phyloP scores from a whole-genome alignment of 2,113 vertebrate genomes.

The Toxotes chatareus region DNA sequence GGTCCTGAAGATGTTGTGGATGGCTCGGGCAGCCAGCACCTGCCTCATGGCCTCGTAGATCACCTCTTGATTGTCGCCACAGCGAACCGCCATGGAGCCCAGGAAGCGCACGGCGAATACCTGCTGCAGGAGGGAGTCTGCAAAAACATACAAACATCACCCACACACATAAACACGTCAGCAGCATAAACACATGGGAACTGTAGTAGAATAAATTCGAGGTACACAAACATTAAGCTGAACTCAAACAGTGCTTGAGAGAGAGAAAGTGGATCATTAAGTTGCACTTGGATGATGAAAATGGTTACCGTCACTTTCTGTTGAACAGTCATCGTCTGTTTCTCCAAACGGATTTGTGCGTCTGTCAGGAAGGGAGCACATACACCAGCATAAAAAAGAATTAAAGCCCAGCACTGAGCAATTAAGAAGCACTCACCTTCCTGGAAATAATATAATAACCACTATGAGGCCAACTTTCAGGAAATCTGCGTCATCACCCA shows the following conservation, averaged over 20 bases:
- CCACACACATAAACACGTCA: neutral
- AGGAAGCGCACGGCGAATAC: slow-evolving; percentile 95
- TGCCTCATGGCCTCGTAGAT: slow-evolving; percentile 99
- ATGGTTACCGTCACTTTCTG: slow-evolving; percentile 88
- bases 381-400: slow-evolving; percentile 25
- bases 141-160: slow-evolving; percentile 2
- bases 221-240: slow-evolving; percentile 1
- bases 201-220: neutral
- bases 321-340: slow-evolving; percentile 87
- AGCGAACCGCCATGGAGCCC: slow-evolving; percentile 95
- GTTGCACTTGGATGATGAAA: neutral
- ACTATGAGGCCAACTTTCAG: slow-evolving; percentile 35
- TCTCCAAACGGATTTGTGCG: slow-evolving; percentile 97
- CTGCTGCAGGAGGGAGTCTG: slow-evolving; percentile 95
- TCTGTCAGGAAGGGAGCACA: slow-evolving; percentile 77
- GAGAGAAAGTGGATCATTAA: slow-evolving; percentile 2
- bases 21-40: slow-evolving; percentile 95
- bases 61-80: slow-evolving; percentile 88
- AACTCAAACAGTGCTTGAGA: neutral
- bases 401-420: slow-evolving; percentile 49
- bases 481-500: slow-evolving; percentile 31
- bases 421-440: slow-evolving; percentile 45
- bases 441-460: slow-evolving; percentile 55
- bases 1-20: slow-evolving; percentile 98
- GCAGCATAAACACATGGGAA: neutral